phyloP scores from a whole-genome alignment of 2,113 vertebrate genomes.

The Scalopus aquaticus region DNA sequence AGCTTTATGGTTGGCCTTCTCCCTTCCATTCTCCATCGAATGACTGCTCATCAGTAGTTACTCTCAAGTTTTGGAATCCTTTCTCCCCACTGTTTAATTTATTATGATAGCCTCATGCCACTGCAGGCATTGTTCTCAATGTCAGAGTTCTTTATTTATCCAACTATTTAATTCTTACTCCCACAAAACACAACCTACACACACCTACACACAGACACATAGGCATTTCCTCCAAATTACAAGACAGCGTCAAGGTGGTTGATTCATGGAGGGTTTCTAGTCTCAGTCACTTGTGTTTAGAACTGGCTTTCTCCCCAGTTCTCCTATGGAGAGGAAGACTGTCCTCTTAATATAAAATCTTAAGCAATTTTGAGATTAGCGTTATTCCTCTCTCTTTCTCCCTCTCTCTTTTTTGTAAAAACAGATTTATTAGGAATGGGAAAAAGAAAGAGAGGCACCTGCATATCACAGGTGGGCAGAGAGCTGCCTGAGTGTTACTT shows the following conservation, averaged over 20 bases:
- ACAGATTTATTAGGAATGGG: too few species aligned
- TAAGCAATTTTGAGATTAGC: background rate
- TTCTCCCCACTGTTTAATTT: background rate
- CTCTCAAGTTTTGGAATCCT: background rate
- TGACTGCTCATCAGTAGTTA: background rate
- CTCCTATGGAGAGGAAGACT: background rate
- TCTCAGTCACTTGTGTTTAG: background rate
- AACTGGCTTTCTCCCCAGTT: background rate
- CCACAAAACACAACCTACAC: background rate
- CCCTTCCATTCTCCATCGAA: background rate
- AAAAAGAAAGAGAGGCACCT: too few species aligned
- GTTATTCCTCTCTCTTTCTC: background rate
- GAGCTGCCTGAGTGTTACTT: too few species aligned
- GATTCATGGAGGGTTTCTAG: background rate
- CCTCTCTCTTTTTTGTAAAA: background rate
- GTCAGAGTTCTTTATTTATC: background rate
- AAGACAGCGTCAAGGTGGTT: background rate
- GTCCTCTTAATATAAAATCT: background rate
- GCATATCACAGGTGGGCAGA: too few species aligned
- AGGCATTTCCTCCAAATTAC: background rate
- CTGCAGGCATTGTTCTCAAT: background rate
- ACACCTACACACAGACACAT: too few species aligned
- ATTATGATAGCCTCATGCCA: background rate
- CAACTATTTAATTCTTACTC: background rate
- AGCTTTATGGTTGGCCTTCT: background rate